These are phyloP conservation scores for Caenorhabditis doughertyi DNA, from an alignment of 2,888 invertebrate genomes.

Conservation along the genomic window DNA sequence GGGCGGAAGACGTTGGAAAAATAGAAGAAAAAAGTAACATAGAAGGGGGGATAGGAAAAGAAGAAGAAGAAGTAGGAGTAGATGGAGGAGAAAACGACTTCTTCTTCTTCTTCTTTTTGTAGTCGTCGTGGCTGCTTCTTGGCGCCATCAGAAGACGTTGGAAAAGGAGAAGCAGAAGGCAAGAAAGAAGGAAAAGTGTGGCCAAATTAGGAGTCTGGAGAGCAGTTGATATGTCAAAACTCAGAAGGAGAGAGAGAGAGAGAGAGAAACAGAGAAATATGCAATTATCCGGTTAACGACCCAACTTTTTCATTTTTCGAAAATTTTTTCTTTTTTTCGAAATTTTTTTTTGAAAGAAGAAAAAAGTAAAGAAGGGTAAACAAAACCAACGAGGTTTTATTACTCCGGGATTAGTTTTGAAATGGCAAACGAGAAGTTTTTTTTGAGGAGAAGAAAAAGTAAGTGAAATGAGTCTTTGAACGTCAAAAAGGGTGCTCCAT, in stretches of 20 bases:
- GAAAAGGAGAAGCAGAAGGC: constrained; percentile 28
- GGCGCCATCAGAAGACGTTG: constrained; percentile 39
- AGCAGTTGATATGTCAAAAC: constrained; percentile 52
- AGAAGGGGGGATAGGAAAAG: constrained; percentile 3
- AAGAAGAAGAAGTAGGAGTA: constrained; percentile 21
- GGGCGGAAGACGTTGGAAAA: constrained; percentile 25
- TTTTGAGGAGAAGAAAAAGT: too few relatives aligned
- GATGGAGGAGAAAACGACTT: constrained; percentile 48
- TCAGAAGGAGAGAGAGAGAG: constrained; percentile 31
- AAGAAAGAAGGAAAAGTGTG: constrained; percentile 32
- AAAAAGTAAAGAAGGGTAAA: constrained; percentile 10
- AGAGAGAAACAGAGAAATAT: constrained; percentile 46
- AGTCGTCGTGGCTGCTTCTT: constrained; percentile 4
- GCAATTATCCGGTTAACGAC: constrained; percentile 65
- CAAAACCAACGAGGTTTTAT: constrained; percentile 16
- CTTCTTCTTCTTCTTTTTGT: constrained; percentile 26
- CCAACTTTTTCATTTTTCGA: not conserved
- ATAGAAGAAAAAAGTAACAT: constrained; percentile 44
- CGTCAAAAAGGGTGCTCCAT: too few relatives aligned
- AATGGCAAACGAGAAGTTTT: not conserved
- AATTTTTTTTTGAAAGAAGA: constrained; percentile 3
- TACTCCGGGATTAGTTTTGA: constrained; percentile 11
- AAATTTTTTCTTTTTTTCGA: not conserved
- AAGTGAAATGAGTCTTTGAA: too few relatives aligned
- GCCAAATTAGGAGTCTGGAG: constrained; percentile 52